Evolutionary conservation across 2,113 vertebrate genomes (phyloP), one percentile per base, ranked within the genome.

Genomic region (Syngnathus floridae): DNA sequence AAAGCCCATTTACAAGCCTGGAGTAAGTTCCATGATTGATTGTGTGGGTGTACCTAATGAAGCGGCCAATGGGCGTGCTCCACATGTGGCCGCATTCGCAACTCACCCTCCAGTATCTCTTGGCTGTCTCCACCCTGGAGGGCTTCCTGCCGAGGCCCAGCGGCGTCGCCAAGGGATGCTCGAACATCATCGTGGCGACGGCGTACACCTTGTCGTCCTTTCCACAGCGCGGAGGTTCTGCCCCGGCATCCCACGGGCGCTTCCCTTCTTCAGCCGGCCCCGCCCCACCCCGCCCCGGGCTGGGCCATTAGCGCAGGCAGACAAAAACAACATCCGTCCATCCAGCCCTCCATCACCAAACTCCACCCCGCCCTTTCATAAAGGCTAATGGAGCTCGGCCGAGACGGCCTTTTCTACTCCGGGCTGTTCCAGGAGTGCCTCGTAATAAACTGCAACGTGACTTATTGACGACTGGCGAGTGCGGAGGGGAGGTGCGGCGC

Each of bases 31-130:
- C 49, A 7, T 16, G 54, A 16, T 16, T 0, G 45, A 48, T 48
- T 19, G 45, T 6, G 45, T 16, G 45, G 54, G 26, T 17, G 55
- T 36, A 19, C 26, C 13, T 35, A 56, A 56, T 35, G 5, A 56
- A 56, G 54, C 12, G 54, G 5, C 54, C 40, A 41, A 41, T 12
- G 9, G 12, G 9, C 14, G 13, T 46, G 4, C 13, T 46, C 3
- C 43, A 4, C 12, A 45, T 45, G 13, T 45, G 11, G 11, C 41
- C 13, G 41, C 11, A 4, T n/a, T 2, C 9, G 38, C 62, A 14
- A 93, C 94, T 97, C 89, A 98, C 96, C 95, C 84, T 93, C 90
- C 91, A 95, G 40, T 94, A 72, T 69, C 85, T 93, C 85, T 92
- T 96, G 17, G 94, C 85, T n/a, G 85, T 93, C 86, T 91, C 91